Evolutionary conservation across 2,113 vertebrate genomes (phyloP).

Genomic region (Bettongia penicillata): DNA sequence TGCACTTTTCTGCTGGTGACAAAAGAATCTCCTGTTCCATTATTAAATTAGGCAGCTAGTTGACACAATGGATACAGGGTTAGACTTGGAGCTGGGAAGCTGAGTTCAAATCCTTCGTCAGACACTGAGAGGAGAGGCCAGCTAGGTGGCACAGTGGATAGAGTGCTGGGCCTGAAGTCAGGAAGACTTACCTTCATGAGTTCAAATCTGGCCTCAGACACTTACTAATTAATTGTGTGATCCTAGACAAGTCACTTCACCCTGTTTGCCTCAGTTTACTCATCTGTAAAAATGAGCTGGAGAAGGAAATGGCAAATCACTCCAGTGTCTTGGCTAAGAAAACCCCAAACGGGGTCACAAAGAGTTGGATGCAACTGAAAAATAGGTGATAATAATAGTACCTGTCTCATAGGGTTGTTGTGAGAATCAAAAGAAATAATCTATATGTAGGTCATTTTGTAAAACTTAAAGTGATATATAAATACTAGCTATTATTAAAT

Average conservation of each 20-base stretch:
- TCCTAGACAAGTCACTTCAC: neutral
- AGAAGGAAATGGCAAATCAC: neutral
- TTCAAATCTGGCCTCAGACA: neutral
- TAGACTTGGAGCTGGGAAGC: neutral
- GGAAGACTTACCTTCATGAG: too few relatives aligned
- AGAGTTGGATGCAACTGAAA: neutral
- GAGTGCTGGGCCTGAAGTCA: neutral
- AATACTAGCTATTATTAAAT: neutral
- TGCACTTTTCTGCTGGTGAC: neutral
- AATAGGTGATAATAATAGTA: neutral
- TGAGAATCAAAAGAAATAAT: neutral
- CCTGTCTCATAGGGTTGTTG: neutral
- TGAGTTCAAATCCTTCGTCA: neutral
- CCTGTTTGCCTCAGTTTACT: neutral
- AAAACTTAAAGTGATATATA: neutral
- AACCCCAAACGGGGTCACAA: neutral
- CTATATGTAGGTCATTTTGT: neutral
- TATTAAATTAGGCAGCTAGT: neutral
- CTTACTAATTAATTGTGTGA: too few relatives aligned
- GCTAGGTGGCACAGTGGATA: neutral
- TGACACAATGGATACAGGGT: neutral
- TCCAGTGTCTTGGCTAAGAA: neutral
- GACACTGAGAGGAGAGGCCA: neutral
- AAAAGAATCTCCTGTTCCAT: neutral
- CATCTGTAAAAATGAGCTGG: neutral